Evolutionary conservation across 2,797 vertebrate species (phyloP), one percentile per base, ranked within the genome.

Genomic region (Sardinella longiceps): DNA sequence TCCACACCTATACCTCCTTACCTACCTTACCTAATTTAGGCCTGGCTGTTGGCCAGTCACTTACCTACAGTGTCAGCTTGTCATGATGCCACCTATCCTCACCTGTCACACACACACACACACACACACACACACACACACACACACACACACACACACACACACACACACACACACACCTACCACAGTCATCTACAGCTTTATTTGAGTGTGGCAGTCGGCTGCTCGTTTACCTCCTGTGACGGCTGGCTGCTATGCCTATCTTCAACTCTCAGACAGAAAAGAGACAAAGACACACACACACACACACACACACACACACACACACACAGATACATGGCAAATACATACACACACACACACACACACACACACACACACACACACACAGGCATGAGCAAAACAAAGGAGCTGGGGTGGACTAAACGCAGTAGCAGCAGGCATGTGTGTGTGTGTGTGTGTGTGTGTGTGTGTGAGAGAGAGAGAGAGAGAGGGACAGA

Each of bases 121-220:
- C 2, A 11, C 63, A 66, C 2, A 66, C 60, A 66, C 60, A 66
- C 74, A 83, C 39, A 56, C 74, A 39, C 74, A n/a, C 53, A 58
- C 3, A 56, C 53, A 23, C 56, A 58, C 23, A 58, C 56, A 60
- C 5, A 60, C 23, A 60, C 5, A 51, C 50, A 51, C 50, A 51
- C 50, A 51, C 50, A 51, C 50, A 51, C 56, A n/a, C 56, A 60
- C 12, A n/a, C 51, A 53, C 2, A 20, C 18, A 20, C 51, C 1
- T 0, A 20, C 51, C 46, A 10, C 1, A 48, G 7, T 48, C 11
- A 48, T 48, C 7, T 48, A 48, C 11, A 12, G 1, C 46, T 48
- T 10, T 9, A 48, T 11, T 0, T 48, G 1, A 10, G 6, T 12
- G 7, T 48, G 46, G 6, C 46, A 10, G 4, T 48, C 1, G 46